These are phyloP conservation scores for Dynastes tityus DNA, from an alignment of 2,888 invertebrate genomes.

Conservation along the genomic window DNA sequence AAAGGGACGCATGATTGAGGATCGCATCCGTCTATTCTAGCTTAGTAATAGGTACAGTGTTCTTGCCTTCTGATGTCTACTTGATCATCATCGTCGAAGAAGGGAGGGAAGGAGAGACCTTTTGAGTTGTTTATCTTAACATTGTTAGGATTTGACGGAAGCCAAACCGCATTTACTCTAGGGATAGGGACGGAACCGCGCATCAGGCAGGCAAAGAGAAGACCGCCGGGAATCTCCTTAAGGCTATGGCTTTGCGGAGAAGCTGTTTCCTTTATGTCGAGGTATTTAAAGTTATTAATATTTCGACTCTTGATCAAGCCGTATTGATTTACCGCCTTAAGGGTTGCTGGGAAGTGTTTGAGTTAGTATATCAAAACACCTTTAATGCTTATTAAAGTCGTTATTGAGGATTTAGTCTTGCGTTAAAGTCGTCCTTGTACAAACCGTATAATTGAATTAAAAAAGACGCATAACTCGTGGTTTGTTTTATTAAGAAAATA, in stretches of 20 bases:
- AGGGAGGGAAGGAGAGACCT: not conserved
- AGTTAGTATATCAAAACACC: too few relatives aligned
- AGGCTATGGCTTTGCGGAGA: slow-evolving; percentile 12
- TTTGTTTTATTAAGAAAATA: too few relatives aligned
- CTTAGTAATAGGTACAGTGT: not conserved
- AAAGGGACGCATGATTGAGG: slow-evolving; percentile 55
- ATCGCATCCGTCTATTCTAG: slow-evolving; percentile 50
- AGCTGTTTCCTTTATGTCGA: slow-evolving; percentile 17
- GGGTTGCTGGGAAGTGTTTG: too few relatives aligned
- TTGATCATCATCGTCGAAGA: slow-evolving; percentile 32
- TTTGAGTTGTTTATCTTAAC: slow-evolving; percentile 56
- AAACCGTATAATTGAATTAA: too few relatives aligned
- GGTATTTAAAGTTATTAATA: slow-evolving; percentile 21
- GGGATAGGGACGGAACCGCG: slow-evolving; percentile 8
- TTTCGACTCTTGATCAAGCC: slow-evolving; percentile 8
- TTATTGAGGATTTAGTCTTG: too few relatives aligned
- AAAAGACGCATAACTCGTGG: too few relatives aligned
- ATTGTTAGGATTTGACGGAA: slow-evolving; percentile 56
- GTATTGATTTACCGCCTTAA: slow-evolving; percentile 19
- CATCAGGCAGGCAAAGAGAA: slow-evolving; percentile 4
- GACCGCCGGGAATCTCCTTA: slow-evolving; percentile 25
- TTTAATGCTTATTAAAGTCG: too few relatives aligned
- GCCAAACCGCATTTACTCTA: slow-evolving; percentile 53
- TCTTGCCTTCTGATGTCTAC: slow-evolving; percentile 26
- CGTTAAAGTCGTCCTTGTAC: too few relatives aligned